Conservation (phyloP, 2,888 invertebrate genomes). For the Hypomecis punctinalis region DNA sequence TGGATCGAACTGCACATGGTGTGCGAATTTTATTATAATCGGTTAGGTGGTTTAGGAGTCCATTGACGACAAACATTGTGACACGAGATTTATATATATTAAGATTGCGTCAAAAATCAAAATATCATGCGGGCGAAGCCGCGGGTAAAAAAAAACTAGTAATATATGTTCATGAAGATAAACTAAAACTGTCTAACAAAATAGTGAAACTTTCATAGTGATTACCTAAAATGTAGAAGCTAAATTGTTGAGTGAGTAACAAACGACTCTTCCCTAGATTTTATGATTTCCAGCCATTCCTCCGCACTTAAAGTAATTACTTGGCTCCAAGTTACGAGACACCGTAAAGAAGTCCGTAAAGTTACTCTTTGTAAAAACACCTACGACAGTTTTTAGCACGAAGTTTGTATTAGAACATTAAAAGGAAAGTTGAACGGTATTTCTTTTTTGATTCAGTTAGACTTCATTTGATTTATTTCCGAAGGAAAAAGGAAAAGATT, state of each 20-base stretch:
- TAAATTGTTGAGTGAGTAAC: neutral
- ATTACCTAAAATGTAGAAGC: neutral
- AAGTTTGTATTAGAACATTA: conserved; percentile 1
- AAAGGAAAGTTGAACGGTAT: conserved; percentile 11
- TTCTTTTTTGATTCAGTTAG: conserved; percentile 3
- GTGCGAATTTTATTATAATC: too few relatives aligned
- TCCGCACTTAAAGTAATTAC: conserved; percentile 39
- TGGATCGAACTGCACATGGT: too few relatives aligned
- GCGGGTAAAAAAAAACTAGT: too few relatives aligned
- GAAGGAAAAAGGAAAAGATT: neutral
- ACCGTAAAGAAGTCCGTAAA: conserved; percentile 32
- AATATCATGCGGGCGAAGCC: too few relatives aligned
- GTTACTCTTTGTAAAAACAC: conserved; percentile 19
- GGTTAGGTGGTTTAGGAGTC: too few relatives aligned
- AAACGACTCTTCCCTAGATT: conserved; percentile 16
- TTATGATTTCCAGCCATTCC: conserved; percentile 29
- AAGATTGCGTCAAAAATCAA: too few relatives aligned
- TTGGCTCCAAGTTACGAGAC: conserved; percentile 36
- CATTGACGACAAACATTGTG: too few relatives aligned
- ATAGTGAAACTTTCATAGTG: neutral
- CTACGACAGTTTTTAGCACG: conserved; percentile 15
- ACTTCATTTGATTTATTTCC: conserved; percentile 1
- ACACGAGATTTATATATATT: too few relatives aligned
- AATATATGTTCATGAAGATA: too few relatives aligned
- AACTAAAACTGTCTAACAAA: too few relatives aligned